Evolutionary conservation across 2,113 vertebrate species (phyloP).

Genomic region (Plestiodon gilberti): DNA sequence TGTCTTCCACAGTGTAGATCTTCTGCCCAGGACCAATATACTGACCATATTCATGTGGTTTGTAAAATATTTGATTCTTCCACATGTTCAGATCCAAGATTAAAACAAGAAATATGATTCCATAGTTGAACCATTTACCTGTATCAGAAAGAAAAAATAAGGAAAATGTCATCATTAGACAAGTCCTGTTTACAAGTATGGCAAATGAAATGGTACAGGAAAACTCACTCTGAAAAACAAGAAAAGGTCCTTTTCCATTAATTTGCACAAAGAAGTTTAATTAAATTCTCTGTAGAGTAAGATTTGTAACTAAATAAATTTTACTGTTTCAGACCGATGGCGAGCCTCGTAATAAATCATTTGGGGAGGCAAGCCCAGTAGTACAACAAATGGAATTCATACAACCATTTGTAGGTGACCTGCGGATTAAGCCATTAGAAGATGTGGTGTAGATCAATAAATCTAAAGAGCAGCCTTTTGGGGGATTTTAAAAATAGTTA

Average conservation of each 20-base stretch:
- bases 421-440: constrained; percentile 52
- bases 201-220: neutral
- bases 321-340: constrained; percentile 57
- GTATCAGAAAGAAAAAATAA: constrained; percentile 44
- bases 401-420: constrained; percentile 46
- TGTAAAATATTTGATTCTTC: constrained; percentile 99
- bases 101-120: constrained; percentile 97
- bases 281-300: constrained; percentile 39
- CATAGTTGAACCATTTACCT: constrained; percentile 99
- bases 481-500: constrained; percentile 51
- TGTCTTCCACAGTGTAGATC: constrained; percentile 95
- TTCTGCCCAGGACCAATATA: constrained; percentile 95
- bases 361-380: constrained; percentile 42
- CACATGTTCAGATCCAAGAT: constrained; percentile 99
- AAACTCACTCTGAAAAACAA: constrained; percentile 14
- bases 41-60: constrained; percentile 95
- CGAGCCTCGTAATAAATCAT: constrained; percentile 58
- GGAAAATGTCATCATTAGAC: constrained; percentile 52
- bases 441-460: constrained; percentile 50
- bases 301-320: constrained; percentile 45
- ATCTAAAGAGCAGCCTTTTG: constrained; percentile 28
- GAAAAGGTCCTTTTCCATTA: constrained; percentile 27
- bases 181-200: constrained; percentile 26
- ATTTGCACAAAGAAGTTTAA: constrained; percentile 49
- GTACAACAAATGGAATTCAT: constrained; percentile 46